Percentiles rank a stretch among this genome's conserved stretches.
Evolutionary conservation across 2,113 vertebrate species (phyloP).

Genomic region (Bos taurus): ARS-UCD2.0 NC_037331.1:6851501-6852000

Average conservation of each 20-base stretch:
- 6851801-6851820: not conserved
- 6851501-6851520: not conserved
- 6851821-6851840: not conserved
- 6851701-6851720: not conserved
- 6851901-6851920: not conserved
- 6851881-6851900: not conserved
- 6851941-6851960: not conserved
- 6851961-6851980: not conserved
- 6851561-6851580: not conserved
- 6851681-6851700: not conserved
- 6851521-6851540: not conserved
- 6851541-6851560: not conserved
- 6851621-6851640: not conserved
- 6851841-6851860: not conserved
- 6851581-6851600: not conserved
- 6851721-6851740: not conserved
- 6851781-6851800: not conserved
- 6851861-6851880: not conserved
- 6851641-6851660: not conserved
- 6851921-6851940: not conserved
- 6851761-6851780: not conserved
- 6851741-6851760: fast-evolving
- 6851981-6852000: not conserved
- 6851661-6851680: not conserved
- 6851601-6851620: not conserved